Conservation (phyloP, 2,888 invertebrate genomes). For the Lochmaea capreae region DNA sequence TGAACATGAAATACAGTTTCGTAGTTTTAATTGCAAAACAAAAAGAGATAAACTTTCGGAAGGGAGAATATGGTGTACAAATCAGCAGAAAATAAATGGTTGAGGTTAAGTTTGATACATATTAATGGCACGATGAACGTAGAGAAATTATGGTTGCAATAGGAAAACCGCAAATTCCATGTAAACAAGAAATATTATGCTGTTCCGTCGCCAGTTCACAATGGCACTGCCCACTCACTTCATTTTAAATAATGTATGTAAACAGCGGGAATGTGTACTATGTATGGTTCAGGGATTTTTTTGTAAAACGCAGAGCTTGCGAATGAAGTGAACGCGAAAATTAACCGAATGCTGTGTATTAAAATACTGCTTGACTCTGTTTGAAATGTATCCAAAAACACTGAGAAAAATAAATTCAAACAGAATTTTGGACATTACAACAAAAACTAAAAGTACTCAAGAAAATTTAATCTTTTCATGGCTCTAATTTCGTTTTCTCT, state of each 20-base stretch:
- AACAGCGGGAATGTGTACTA: constrained; percentile 18
- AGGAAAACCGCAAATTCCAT: constrained; percentile 40
- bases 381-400: too few relatives aligned
- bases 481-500: too few relatives aligned
- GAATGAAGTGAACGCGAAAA: not conserved
- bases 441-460: too few relatives aligned
- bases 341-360: not conserved
- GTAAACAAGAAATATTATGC: constrained; percentile 36
- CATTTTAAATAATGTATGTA: constrained; percentile 27
- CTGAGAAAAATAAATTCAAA: not conserved
- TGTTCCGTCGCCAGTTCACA: constrained; percentile 19
- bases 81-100: constrained; percentile 34
- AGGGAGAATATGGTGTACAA: constrained; percentile 29
- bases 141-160: constrained; percentile 40
- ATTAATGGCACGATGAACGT: constrained; percentile 37
- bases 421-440: not conserved
- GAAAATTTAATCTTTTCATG: too few relatives aligned
- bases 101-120: constrained; percentile 40
- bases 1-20: not conserved
- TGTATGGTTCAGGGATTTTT: constrained; percentile 5
- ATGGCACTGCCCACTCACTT: constrained; percentile 25
- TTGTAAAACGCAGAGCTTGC: not conserved
- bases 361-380: not conserved
- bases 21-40: constrained; percentile 5
- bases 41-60: constrained; percentile 4